Percentiles rank a stretch among this genome's conserved stretches.
phyloP scores from a whole-genome alignment of 2,113 vertebrate genomes.

The Heloderma charlesbogerti region DNA sequence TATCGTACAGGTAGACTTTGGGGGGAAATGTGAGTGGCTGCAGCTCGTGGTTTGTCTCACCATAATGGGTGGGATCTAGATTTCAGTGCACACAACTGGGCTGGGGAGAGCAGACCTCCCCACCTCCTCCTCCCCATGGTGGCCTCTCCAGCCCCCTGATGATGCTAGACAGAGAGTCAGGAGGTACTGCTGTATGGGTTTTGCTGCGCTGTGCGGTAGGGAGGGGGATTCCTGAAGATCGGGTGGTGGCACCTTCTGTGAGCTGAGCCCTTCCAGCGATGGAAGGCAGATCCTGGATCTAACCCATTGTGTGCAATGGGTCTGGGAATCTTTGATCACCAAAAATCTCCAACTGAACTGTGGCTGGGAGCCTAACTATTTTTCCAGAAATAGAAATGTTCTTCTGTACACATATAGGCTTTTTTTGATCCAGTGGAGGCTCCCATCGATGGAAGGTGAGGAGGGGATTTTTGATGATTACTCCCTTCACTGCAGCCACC shows the following conservation, averaged over 20 bases:
- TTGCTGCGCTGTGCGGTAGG: no score
- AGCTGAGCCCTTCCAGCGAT: no score
- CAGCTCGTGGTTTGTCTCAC: neutral
- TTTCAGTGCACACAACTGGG: no score
- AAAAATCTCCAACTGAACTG: conserved; percentile 11
- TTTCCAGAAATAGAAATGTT: neutral
- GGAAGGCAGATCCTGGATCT: no score
- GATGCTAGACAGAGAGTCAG: no score
- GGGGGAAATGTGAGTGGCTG: neutral
- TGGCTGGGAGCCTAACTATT: neutral
- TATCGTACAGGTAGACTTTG: neutral
- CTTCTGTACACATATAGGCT: neutral
- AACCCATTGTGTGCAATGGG: neutral
- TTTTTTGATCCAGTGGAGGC: neutral
- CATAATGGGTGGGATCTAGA: neutral
- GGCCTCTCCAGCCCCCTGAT: no score
- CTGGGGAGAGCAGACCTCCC: no score
- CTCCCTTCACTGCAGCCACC: neutral
- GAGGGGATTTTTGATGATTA: neutral
- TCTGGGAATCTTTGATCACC: neutral
- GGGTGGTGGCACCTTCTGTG: no score
- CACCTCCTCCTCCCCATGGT: no score
- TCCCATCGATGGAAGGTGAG: neutral
- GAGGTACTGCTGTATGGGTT: no score
- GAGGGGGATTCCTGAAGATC: no score